Base-by-base conservation (phyloP, 1,140 invertebrate genomes). In the Myzus persicae region DNA sequence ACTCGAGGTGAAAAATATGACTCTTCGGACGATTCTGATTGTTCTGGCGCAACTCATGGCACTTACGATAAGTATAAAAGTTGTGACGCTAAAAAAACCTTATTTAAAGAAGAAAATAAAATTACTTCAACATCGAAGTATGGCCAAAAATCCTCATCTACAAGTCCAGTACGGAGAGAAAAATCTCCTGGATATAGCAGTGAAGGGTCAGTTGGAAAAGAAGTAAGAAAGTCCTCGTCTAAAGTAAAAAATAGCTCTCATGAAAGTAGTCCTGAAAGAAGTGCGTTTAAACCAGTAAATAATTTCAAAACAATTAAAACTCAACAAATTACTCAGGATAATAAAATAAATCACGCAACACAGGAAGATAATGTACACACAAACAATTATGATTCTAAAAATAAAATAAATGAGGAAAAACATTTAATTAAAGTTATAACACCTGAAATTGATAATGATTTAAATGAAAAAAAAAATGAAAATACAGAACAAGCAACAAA, bases 111-210 rank as follows among this genome's bases (percentile, higher is more conserved):
- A 59, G 44, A 93, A n/a, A 93, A 36, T 6, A 92, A 93, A 38
- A 91, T 51, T 42, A 91, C 24, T 51, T 93, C 93, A 54, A 8
- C 46, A 31, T 40, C 91, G 9, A 93, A 93, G n/a, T 93, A 54
- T 67, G n/a, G 26, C 14, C 38, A 91, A 93, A 91, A 67, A 91
- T 93, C 89, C 31, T 44, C 91, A 44, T 93, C 93, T 36, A 36
- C 51, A 8, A 94, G 91, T 90, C 92, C 91, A 22, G 7, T 31
- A 76, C 11, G 38, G 7, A 76, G 94, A 91, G 94, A 94, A 90
- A 94, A 94, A 81, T 94, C 94, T 44, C 94, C 94, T 51, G 94
- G 94, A 84, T 95, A 95, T 93, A 95, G 94, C 88, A 95, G 94
- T 22, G 94, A 95, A 93, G 95, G 94, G 9, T 95, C 95, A 42